Conservation (phyloP, 2,888 invertebrate genomes). For the Pristionchus japonicus region DNA sequence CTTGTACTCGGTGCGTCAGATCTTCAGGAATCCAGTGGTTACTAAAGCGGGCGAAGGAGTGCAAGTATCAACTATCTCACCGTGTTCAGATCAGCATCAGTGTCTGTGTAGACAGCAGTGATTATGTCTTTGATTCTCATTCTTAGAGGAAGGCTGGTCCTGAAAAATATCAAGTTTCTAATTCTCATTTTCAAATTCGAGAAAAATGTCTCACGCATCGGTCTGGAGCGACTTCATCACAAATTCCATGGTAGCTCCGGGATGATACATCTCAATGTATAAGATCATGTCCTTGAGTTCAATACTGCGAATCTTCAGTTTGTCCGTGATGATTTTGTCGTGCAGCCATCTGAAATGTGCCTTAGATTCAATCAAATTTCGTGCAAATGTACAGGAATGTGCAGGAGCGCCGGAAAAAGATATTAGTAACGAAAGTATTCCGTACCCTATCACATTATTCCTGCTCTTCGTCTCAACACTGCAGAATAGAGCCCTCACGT, state of each 20-base stretch:
- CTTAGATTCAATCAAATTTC: too few species aligned
- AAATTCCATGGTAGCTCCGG: neutral
- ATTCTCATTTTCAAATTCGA: neutral
- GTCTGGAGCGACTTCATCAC: neutral
- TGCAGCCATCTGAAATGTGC: neutral
- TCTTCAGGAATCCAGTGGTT: too few species aligned
- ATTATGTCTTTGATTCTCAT: neutral
- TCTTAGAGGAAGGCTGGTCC: neutral
- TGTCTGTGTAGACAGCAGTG: neutral
- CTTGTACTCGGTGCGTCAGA: too few species aligned
- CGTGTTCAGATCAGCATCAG: neutral
- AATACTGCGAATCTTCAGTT: neutral
- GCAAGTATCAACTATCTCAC: too few species aligned
- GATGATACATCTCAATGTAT: neutral
- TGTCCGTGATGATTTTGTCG: neutral
- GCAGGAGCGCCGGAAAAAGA: too few species aligned
- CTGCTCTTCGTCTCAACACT: neutral
- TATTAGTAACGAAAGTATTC: too few species aligned
- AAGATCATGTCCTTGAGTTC: neutral
- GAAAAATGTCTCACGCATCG: neutral
- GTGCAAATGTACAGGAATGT: too few species aligned
- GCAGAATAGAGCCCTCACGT: neutral
- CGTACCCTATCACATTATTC: neutral
- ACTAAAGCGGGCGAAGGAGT: too few species aligned
- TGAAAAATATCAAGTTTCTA: neutral